Base-by-base conservation (phyloP, 2,113 vertebrate genomes). In the Silurus asotus region DNA sequence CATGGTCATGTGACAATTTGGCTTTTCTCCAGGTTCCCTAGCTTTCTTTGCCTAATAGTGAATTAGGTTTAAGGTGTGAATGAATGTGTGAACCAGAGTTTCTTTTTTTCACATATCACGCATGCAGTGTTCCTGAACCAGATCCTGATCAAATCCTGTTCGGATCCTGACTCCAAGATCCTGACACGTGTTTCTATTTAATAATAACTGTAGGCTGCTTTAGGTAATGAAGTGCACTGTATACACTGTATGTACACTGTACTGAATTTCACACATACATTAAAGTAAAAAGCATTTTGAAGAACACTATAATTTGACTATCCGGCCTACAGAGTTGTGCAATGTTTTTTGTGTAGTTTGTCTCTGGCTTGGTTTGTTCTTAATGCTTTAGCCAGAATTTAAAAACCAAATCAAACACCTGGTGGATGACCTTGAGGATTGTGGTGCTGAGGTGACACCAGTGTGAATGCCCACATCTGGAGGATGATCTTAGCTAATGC, bases 361-460 rank as follows among this genome's bases (percentile, higher is more conserved):
- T 25, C n/a, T 77, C 4, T 77, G 75, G 8, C n/a, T 28, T 11
- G 23, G 74, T 55, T 25, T 55, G 49, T 78, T 19, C 76, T 55
- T 70, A 15, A 70, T 70, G 70, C 70, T 74, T 55, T 25, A 28
- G 51, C 10, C 81, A 69, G 55, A 58, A 14, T 37, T 56, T n/a
- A 13, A 55, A 45, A 45, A 61, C 62, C 61, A 48, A 81, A 48
- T 2, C 1, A 6, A 48, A 20, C 1, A 49, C 15, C 69, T 48
- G 69, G 37, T 8, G 37, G 65, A 28, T 53, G 53, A 56, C 13
- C 59, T 53, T 17, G 17, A 78, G 25, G 17, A 59, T 23, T 61
- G 83, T 82, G 62, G 67, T 79, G 81, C 86, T 86, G 72, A 84
- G 79, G 86, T 90, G 89, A 90, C 84, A 19, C 59, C 78, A 82